A percentile compares a stretch with the other conserved stretches of the same genome.
These are phyloP conservation scores for Carettochelys insculpta DNA, from an alignment of 2,113 vertebrate genomes.

Conservation along the genomic window DNA sequence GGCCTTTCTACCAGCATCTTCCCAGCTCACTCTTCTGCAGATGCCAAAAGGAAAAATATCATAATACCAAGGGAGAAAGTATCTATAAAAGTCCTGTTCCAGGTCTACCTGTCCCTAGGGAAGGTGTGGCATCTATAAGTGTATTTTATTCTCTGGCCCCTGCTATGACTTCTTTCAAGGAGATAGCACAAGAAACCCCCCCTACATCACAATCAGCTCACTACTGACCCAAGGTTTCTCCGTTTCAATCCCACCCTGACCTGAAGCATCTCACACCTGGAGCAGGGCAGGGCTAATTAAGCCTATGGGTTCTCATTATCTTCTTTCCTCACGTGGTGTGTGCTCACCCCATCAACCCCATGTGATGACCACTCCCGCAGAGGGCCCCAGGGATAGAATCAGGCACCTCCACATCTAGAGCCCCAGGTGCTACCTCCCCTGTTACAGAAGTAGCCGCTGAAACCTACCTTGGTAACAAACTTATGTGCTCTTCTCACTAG, in stretches of 20 bases:
- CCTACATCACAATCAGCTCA: not conserved
- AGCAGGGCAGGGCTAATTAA: not conserved
- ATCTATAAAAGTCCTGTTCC: not conserved
- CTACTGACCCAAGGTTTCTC: not conserved
- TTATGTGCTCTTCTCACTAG: accelerated
- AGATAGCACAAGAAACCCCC: accelerated
- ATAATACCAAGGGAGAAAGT: not conserved
- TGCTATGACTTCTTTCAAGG: accelerated
- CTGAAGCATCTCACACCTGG: not conserved
- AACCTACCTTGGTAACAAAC: not conserved
- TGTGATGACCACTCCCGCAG: too few species aligned
- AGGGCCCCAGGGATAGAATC: accelerated
- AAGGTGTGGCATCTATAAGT: not conserved
- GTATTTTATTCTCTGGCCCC: not conserved
- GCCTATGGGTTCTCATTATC: not conserved
- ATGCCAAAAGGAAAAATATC: not conserved
- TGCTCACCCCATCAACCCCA: not conserved
- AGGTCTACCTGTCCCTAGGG: not conserved
- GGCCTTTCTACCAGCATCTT: not conserved
- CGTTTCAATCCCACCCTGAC: not conserved
- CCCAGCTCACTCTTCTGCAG: not conserved
- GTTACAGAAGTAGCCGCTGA: not conserved
- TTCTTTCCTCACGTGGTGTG: not conserved
- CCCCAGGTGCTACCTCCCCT: not conserved
- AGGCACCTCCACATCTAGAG: accelerated